Conservation (phyloP, 2,888 invertebrate species). For the Microchrysa polita region DNA sequence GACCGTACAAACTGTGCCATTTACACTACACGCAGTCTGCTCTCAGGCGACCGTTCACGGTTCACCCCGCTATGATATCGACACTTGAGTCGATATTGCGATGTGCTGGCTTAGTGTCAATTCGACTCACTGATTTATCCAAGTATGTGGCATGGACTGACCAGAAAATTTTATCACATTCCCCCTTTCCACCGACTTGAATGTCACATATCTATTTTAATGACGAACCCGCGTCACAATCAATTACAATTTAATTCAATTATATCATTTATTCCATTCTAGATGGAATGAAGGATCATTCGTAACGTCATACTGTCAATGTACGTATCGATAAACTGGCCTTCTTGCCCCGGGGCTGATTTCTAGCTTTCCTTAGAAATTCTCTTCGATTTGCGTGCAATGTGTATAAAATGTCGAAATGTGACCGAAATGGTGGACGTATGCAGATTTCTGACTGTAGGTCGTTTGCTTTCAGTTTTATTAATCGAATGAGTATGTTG, state of each 20-base stretch:
- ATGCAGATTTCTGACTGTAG: neutral
- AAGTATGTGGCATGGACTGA: conserved; percentile 20
- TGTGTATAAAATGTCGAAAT: neutral
- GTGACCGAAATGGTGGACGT: conserved; percentile 10
- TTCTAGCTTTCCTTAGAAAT: neutral
- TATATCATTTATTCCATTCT: conserved; percentile 48
- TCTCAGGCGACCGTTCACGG: conserved; percentile 2
- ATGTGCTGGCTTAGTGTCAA: conserved; percentile 19
- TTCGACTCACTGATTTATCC: neutral
- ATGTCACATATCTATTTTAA: conserved; percentile 41
- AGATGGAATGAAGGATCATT: neutral
- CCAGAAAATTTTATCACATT: conserved; percentile 24
- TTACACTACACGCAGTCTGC: neutral
- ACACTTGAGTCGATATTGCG: too few species aligned
- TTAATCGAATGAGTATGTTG: too few species aligned
- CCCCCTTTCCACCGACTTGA: neutral
- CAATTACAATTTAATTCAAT: conserved; percentile 49
- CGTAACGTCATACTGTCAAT: neutral
- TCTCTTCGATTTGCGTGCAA: too few species aligned
- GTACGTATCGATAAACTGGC: neutral
- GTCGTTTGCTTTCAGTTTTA: conserved; percentile 5
- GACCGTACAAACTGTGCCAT: neutral
- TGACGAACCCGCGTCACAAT: conserved; percentile 49
- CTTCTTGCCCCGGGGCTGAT: neutral
- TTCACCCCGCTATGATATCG: neutral